These are phyloP conservation scores for Batillaria attramentaria DNA, from an alignment of 1,140 invertebrate genomes.

Conservation along the genomic window DNA sequence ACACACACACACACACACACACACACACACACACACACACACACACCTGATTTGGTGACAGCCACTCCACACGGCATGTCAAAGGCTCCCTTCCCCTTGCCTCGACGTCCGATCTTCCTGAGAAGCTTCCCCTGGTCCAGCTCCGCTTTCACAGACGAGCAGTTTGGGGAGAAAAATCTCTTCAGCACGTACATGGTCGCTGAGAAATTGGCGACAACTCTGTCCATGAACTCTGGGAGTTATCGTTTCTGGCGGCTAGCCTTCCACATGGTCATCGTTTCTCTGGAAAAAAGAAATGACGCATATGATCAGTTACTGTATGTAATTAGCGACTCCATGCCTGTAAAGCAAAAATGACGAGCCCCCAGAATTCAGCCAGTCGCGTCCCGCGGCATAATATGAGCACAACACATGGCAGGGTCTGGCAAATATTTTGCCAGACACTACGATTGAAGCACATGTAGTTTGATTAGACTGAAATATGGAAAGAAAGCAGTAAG, in stretches of 20 bases:
- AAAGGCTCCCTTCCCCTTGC: conserved; percentile 59
- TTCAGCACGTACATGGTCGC: conserved; percentile 40
- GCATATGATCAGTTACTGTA: not conserved
- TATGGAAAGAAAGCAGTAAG: no score
- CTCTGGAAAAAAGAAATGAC: not conserved
- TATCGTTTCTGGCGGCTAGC: not conserved
- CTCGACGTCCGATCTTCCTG: conserved; percentile 53
- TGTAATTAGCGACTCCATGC: not conserved
- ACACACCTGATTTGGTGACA: conserved; percentile 58
- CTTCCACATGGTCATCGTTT: not conserved
- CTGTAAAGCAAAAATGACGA: no score
- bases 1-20: conserved; percentile 4
- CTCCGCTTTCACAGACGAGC: conserved; percentile 36
- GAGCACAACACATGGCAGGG: no score
- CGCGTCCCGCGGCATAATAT: no score
- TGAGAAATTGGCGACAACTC: not conserved
- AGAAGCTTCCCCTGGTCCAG: conserved; percentile 52
- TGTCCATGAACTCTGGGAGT: not conserved
- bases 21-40: conserved; percentile 5
- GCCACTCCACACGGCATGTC: conserved; percentile 64
- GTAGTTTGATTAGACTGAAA: no score
- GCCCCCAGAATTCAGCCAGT: no score
- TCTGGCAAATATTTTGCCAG: no score
- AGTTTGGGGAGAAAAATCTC: conserved; percentile 23
- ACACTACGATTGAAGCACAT: no score